Base-by-base conservation (phyloP, 2,797 vertebrate species). In the Sebastes cheni region DNA sequence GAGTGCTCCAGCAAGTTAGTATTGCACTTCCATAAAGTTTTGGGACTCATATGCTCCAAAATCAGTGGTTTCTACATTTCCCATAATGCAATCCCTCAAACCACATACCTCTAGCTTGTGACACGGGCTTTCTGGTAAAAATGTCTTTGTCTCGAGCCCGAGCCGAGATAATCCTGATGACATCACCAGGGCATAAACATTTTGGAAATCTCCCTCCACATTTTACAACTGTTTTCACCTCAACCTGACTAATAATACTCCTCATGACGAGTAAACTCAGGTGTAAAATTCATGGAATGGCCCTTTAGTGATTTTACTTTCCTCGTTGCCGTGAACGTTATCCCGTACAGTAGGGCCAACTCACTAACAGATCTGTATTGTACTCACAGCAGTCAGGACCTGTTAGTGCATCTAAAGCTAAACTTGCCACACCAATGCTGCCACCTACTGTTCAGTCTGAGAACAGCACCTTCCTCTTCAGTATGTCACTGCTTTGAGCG, bases 371-470 rank as follows among this genome's bases (percentile, higher is more conserved):
- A 32, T 56, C 55, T 32, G 0, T 0, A 50, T 30, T 67, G 13
- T 4, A 14, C 22, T 77, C 30, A 6, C 42, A 58, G 29, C 5
- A 32, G 58, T 77, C 23, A 27, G 62, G 25, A 54, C 13, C 8
- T n/a, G 29, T 66, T 77, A 29, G 56, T 42, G 39, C 13, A 11
- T 10, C 42, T 30, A 8, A 70, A 72, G 39, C 39, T 62, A 4
- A 23, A 58, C 61, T 69, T 27, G 10, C 52, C n/a, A 54, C 20
- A 54, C 58, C 61, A 73, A 65, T 91, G 82, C 84, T 80, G 23
- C 89, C 92, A 83, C 85, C 95, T 94, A 67, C 85, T 92, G 94
- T 82, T 72, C 75, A 90, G 61, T 67, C 10, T 75, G 59, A 67
- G 71, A 89, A 86, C 67, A 75, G 36, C 90, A 80, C 3, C 13